These are phyloP conservation scores for Pammene aurita DNA, from an alignment of 2,888 invertebrate genomes.

Conservation along the genomic window DNA sequence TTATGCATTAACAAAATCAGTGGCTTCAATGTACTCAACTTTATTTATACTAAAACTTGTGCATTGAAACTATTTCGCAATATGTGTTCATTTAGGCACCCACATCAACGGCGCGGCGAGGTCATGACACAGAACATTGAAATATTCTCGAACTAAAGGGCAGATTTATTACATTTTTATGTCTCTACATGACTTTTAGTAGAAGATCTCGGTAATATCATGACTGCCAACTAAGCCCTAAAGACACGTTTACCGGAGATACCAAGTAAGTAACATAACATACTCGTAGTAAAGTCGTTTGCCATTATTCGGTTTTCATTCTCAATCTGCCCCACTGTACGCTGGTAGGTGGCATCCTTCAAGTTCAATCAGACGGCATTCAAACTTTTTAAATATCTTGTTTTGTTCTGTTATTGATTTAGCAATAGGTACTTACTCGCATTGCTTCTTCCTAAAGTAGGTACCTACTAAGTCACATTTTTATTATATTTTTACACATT, in stretches of 20 bases:
- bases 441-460: too few species aligned
- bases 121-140: constrained; percentile 10
- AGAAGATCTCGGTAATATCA: background rate
- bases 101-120: constrained; percentile 17
- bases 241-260: background rate
- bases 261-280: too few species aligned
- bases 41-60: background rate
- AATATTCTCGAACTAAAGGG: constrained; percentile 21
- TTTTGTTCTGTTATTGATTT: too few species aligned
- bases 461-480: too few species aligned
- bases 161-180: constrained; percentile 11
- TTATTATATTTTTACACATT: too few species aligned
- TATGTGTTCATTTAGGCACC: constrained; percentile 24
- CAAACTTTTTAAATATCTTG: too few species aligned
- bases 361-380: too few species aligned
- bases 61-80: constrained; percentile 22
- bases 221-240: background rate
- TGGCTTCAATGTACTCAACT: background rate
- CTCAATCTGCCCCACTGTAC: too few species aligned
- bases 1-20: background rate
- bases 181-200: background rate
- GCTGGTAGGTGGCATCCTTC: too few species aligned
- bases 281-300: too few species aligned
- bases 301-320: too few species aligned
- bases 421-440: too few species aligned